Conservation (phyloP, 2,888 invertebrate species). For the Tenodera sinensis region DNA sequence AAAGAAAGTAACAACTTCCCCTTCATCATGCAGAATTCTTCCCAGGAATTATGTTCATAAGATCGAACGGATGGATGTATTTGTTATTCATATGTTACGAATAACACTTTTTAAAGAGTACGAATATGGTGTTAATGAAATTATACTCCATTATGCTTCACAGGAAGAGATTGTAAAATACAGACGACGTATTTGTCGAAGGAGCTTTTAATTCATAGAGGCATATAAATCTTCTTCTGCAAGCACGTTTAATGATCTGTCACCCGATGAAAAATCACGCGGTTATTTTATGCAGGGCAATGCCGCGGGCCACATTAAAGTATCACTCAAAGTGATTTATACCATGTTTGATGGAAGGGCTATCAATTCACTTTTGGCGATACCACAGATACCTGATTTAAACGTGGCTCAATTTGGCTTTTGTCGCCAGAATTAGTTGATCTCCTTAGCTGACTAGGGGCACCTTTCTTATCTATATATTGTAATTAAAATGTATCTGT, state of each 20-base stretch:
- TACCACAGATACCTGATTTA: not conserved
- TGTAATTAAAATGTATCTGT: no score
- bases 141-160: not conserved
- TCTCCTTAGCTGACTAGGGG: no score
- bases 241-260: not conserved
- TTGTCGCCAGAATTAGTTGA: not conserved
- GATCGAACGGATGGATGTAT: not conserved
- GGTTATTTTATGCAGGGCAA: not conserved
- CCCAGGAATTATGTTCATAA: no score
- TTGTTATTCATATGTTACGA: not conserved
- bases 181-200: not conserved
- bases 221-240: not conserved
- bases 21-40: no score
- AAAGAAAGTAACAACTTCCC: no score
- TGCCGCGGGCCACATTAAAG: not conserved
- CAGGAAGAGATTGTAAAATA: not conserved
- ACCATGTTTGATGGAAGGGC: not conserved
- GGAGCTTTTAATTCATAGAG: not conserved
- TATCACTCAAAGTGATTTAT: not conserved
- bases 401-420: not conserved
- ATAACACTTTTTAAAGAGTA: not conserved
- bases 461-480: no score
- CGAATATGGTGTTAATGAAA: no score
- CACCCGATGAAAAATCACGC: not conserved
- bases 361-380: not conserved